A percentile compares a stretch with the other conserved stretches of the same genome.
Evolutionary conservation across 2,113 vertebrate genomes (phyloP).

Genomic region (Corythoichthys haematopterus): DNA sequence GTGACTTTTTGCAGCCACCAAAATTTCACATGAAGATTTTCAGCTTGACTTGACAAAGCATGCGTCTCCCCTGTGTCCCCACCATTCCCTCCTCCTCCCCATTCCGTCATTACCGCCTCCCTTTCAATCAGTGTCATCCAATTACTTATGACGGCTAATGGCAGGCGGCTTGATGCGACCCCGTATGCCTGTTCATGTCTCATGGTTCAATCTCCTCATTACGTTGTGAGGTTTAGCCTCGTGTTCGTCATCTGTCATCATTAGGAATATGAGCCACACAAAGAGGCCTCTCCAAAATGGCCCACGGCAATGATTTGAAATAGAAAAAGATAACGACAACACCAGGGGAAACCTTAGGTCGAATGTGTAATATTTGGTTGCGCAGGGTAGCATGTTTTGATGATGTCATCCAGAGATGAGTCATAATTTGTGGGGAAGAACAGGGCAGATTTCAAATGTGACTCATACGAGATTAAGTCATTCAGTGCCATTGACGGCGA

Average conservation of each 20-base stretch:
- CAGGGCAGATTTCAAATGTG: neutral
- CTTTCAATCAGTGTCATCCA: constrained; percentile 47
- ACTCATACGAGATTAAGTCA: neutral
- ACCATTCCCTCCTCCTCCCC: constrained; percentile 16
- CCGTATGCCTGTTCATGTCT: constrained; percentile 33
- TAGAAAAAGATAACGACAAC: constrained; percentile 1
- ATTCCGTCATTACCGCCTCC: constrained; percentile 27
- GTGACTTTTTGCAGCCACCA: neutral
- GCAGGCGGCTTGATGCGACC: constrained; percentile 36
- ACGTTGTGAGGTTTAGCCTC: constrained; percentile 19
- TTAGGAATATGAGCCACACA: constrained; percentile 20
- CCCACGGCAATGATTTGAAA: constrained; percentile 18
- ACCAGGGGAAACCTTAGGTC: constrained; percentile 26
- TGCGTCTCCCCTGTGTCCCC: constrained; percentile 47
- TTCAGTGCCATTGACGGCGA: no score
- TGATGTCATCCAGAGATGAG: neutral
- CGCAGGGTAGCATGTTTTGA: constrained; percentile 25
- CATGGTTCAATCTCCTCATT: constrained; percentile 40
- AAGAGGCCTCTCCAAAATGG: constrained; percentile 33
- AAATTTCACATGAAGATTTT: constrained; percentile 60
- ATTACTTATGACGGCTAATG: constrained; percentile 32
- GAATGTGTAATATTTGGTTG: constrained; percentile 36
- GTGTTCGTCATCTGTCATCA: constrained; percentile 45
- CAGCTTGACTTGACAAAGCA: constrained; percentile 61
- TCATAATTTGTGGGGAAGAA: neutral